Conservation (phyloP, 2,113 vertebrate genomes). For the Rhizomys pruinosus region DNA sequence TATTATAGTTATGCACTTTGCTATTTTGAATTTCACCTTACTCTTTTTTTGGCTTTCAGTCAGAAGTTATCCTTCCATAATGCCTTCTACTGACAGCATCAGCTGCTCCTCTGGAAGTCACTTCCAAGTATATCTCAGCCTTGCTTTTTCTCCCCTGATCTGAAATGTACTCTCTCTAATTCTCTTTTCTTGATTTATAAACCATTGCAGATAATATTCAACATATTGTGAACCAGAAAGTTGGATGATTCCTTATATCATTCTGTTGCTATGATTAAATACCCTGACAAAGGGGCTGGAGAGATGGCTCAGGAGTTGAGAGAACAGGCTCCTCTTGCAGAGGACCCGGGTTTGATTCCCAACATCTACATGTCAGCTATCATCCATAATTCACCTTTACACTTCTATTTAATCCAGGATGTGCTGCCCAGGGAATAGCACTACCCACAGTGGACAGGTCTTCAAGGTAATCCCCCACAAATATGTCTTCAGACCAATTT, state of each 20-base stretch:
- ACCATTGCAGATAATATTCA: not conserved
- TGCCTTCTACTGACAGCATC: too few species aligned
- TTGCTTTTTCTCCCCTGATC: too few species aligned
- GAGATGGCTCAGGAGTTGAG: too few species aligned
- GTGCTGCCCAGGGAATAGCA: not conserved
- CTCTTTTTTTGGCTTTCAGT: too few species aligned
- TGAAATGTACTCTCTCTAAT: not conserved
- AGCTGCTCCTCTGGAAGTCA: too few species aligned
- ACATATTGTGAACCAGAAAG: not conserved
- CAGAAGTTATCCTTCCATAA: too few species aligned
- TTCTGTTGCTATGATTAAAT: not conserved
- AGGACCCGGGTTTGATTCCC: too few species aligned
- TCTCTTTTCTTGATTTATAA: constrained; percentile 9
- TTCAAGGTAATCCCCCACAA: not conserved
- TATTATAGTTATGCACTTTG: too few species aligned
- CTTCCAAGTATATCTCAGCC: too few species aligned
- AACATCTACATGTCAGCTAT: too few species aligned
- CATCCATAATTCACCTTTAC: not conserved
- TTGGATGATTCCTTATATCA: not conserved
- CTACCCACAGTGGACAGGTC: not conserved
- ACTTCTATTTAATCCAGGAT: not conserved
- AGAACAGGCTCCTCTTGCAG: too few species aligned
- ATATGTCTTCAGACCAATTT: not conserved
- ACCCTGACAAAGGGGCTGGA: not conserved
- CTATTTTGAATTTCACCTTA: too few species aligned